phyloP scores from a whole-genome alignment of 2,888 invertebrate species.

The Ctenicera cuprea region DNA sequence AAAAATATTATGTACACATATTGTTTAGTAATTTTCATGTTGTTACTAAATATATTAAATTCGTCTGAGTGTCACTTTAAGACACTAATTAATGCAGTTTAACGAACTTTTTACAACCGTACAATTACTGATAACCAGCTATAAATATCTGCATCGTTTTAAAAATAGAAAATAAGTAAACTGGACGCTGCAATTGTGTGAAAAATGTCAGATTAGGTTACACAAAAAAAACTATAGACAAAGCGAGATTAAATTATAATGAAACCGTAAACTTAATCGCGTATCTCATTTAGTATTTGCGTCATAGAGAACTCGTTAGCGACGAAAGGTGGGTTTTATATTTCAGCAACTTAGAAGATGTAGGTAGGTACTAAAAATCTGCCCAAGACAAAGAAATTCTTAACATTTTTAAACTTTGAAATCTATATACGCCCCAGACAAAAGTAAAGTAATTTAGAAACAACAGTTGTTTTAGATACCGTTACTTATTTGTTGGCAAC shows the following conservation, averaged over 20 bases:
- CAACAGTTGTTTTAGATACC: too few species aligned
- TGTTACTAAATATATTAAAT: too few species aligned
- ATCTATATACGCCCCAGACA: too few species aligned
- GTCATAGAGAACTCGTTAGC: conserved; percentile 17
- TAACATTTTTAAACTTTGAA: too few species aligned
- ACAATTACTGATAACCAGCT: neutral
- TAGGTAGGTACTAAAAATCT: too few species aligned
- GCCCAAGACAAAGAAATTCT: too few species aligned
- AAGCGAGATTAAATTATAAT: conserved; percentile 28
- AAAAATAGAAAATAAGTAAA: neutral
- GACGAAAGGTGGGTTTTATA: conserved; percentile 3
- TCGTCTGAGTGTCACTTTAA: neutral
- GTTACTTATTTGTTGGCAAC: too few species aligned
- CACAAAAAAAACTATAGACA: conserved; percentile 4
- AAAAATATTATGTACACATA: neutral
- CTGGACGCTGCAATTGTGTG: neutral
- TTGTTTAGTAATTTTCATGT: too few species aligned
- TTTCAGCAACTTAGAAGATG: neutral
- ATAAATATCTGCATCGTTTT: neutral
- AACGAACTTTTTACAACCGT: conserved; percentile 6
- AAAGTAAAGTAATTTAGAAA: too few species aligned
- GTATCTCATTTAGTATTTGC: conserved; percentile 26
- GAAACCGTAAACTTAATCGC: conserved; percentile 18
- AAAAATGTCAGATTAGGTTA: neutral
- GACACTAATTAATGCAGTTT: neutral